Percentiles rank a stretch among this genome's conserved stretches.
These are phyloP conservation scores for Porites australiensis DNA, from an alignment of 64 coral and sea anemone genomes.

Conservation along the genomic window DNA sequence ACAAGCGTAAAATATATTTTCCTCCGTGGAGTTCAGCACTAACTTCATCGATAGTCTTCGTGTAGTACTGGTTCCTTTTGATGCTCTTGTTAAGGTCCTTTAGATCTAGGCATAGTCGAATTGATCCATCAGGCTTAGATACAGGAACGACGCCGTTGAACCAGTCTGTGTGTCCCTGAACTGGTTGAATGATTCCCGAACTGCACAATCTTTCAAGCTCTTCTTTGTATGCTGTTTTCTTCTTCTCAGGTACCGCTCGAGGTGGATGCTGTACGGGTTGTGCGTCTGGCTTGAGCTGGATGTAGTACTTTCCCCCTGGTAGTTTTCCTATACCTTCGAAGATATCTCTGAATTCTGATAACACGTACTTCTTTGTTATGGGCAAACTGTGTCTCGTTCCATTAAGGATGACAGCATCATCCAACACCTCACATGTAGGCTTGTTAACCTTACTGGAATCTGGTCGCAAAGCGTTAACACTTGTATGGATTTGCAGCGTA, in stretches of 20 bases:
- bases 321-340: slow-evolving; percentile 69
- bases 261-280: slow-evolving; percentile 57
- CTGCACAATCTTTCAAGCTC: slow-evolving; percentile 68
- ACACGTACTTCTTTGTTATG: slow-evolving; percentile 52
- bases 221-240: slow-evolving; percentile 38
- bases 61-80: slow-evolving; percentile 4
- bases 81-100: slow-evolving; percentile 51
- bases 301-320: slow-evolving; percentile 61
- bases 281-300: slow-evolving; percentile 51
- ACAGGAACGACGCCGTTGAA: slow-evolving; percentile 37
- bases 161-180: slow-evolving; percentile 65
- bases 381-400: slow-evolving; percentile 1
- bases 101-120: slow-evolving; percentile 49
- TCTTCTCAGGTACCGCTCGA: slow-evolving; percentile 46
- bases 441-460: neutral
- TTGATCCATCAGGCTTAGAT: slow-evolving; percentile 51
- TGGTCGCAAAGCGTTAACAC: neutral
- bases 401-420: slow-evolving; percentile 1
- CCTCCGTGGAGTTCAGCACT: slow-evolving; percentile 30
- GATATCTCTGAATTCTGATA: slow-evolving; percentile 55
- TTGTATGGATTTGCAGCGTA: slow-evolving; percentile 20
- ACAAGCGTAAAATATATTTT: slow-evolving; percentile 37
- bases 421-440: neutral
- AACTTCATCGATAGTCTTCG: slow-evolving; percentile 38
- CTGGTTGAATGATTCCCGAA: too few species aligned